Conservation (phyloP, 2,888 invertebrate genomes). For the Melangyna quadrimaculata region DNA sequence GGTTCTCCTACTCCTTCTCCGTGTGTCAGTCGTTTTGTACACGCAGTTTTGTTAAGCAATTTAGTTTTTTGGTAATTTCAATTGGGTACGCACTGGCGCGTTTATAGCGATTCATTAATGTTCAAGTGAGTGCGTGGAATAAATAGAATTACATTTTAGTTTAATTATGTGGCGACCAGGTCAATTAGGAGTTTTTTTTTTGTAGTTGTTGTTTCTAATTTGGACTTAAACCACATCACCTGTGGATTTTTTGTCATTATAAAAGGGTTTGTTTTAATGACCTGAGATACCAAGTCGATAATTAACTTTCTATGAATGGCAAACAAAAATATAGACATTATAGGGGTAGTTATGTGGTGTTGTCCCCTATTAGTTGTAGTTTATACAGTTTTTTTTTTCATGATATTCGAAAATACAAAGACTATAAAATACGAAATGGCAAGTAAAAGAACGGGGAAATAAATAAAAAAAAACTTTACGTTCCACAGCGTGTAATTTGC, state of each 20-base stretch:
- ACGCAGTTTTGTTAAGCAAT: constrained; percentile 57
- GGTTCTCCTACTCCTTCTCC: background rate
- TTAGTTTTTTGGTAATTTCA: constrained; percentile 60
- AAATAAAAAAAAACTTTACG: too few species aligned
- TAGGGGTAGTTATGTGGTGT: background rate
- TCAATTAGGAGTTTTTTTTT: constrained; percentile 50
- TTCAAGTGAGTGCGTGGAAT: constrained; percentile 41
- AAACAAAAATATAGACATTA: background rate
- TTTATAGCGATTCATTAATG: constrained; percentile 40
- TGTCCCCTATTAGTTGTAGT: too few species aligned
- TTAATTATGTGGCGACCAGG: constrained; percentile 70
- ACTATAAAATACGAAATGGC: too few species aligned
- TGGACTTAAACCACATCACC: constrained; percentile 44
- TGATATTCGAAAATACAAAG: too few species aligned
- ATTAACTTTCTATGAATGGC: constrained; percentile 9
- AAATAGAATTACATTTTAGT: constrained; percentile 63
- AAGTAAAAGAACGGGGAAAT: too few species aligned
- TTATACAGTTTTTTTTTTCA: background rate
- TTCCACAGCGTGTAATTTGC: too few species aligned
- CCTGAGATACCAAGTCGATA: background rate
- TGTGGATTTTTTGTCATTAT: constrained; percentile 49
- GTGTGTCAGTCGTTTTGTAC: constrained; percentile 64
- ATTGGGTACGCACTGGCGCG: constrained; percentile 68
- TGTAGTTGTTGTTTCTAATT: background rate
- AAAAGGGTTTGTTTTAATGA: constrained; percentile 6